Evolutionary conservation across 2,888 invertebrate genomes (phyloP), one percentile per base, ranked within the genome.

Genomic region (Drosophila subsilvestris): DNA sequence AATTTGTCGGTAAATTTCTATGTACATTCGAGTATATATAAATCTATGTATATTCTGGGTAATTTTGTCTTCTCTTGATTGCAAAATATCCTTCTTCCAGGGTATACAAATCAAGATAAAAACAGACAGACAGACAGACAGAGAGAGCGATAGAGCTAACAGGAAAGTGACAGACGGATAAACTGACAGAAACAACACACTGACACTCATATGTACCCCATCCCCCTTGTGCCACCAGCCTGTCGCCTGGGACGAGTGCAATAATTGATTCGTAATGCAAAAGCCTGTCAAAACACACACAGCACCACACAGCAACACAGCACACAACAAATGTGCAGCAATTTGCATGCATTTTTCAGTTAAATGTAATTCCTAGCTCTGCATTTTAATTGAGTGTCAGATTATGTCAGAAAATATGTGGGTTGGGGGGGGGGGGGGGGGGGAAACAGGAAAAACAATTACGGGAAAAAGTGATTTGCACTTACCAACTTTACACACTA

Each of bases 261-360:
- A 73, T 87, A 89, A 89, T 89, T 89, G 90, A 89, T 89, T 89
- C 87, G 88, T 84, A 84, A 89, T 86, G 81, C 83, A 75, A 76
- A 59, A 86, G 79, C 79, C 75, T 73, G 72, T 29, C 66, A 71
- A 56, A 51, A 42, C 54, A 68, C 57, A 44, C 69, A 56, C 29
- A 32, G 12, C 32, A 29, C 0, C 9, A 29, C 29, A 12, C 29
- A 32, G 7, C 29, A 32, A 12, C 12, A 32, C 32, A 67, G 61
- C 67, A 75, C 74, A 57, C 68, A 74, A 68, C 79, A 66, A 66
- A 69, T 22, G 58, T 42, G 9, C 10, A 18, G 37, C 27, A 65
- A 65, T 65, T 65, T 65, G 17, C 55, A 66, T 65, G 18, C 9
- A 65, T 66, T 65, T 54, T 55, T 49, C 22, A 60, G 10, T 42